Percentiles rank a stretch among this genome's conserved stretches.
Evolutionary conservation across 2,113 vertebrate genomes (phyloP).

Genomic region (Calyptommatus sinebrachiatus): DNA sequence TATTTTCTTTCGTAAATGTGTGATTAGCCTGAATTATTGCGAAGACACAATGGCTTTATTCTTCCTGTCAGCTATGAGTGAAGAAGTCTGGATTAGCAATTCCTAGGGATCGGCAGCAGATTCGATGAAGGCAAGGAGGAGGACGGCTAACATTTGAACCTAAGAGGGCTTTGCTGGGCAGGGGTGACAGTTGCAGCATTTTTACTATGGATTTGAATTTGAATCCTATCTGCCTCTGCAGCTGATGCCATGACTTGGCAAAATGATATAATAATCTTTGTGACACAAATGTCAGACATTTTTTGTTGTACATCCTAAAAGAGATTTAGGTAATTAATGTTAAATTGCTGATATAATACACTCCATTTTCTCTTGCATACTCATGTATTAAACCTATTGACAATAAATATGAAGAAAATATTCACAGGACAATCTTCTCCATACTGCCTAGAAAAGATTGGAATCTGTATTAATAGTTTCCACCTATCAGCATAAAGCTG

Average conservation of each 20-base stretch:
- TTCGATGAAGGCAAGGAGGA: conserved; percentile 78
- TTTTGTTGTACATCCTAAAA: conserved; percentile 80
- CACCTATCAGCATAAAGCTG: background rate
- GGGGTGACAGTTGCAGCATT: conserved; percentile 84
- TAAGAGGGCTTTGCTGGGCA: conserved; percentile 83
- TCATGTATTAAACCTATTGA: conserved; percentile 15
- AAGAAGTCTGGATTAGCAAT: conserved; percentile 79
- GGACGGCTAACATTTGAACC: conserved; percentile 88
- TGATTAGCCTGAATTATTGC: conserved; percentile 78
- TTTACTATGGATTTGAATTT: conserved; percentile 87
- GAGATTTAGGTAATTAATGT: conserved; percentile 87
- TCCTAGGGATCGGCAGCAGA: conserved; percentile 76
- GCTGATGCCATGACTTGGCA: conserved; percentile 80
- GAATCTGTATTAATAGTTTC: background rate
- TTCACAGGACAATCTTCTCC: conserved; percentile 79
- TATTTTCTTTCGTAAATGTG: conserved; percentile 60
- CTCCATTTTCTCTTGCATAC: conserved; percentile 46
- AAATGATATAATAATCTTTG: conserved; percentile 82
- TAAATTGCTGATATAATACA: conserved; percentile 83
- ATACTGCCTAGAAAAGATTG: conserved; percentile 58
- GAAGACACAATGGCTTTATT: conserved; percentile 80
- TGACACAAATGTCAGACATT: conserved; percentile 83
- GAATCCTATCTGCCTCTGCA: conserved; percentile 84
- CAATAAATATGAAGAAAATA: conserved; percentile 74
- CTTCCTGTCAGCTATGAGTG: conserved; percentile 78